phyloP scores from a whole-genome alignment of 2,113 vertebrate species.

The Lepisosteus osseus region DNA sequence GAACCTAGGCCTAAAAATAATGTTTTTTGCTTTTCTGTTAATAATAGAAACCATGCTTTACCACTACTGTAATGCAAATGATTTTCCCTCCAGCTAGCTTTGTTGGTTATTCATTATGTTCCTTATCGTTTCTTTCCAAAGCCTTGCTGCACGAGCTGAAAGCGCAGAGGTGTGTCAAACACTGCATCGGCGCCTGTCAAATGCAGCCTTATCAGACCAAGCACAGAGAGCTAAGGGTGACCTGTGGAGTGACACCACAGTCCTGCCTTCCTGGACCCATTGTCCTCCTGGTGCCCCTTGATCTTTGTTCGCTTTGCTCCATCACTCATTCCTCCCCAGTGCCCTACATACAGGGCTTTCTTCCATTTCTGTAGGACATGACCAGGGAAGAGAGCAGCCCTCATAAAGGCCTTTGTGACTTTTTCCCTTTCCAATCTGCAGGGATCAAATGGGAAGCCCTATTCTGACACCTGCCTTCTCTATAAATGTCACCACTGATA shows the following conservation, averaged over 20 bases:
- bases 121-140: slow-evolving; percentile 69
- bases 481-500: slow-evolving; percentile 64
- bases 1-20: too few relatives aligned
- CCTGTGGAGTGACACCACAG: slow-evolving; percentile 66
- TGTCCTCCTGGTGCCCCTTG: slow-evolving; percentile 38
- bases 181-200: slow-evolving; percentile 67
- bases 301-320: slow-evolving; percentile 59
- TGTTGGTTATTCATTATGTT: slow-evolving; percentile 73
- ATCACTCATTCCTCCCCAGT: slow-evolving; percentile 38
- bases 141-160: slow-evolving; percentile 30
- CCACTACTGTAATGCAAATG: slow-evolving; percentile 63
- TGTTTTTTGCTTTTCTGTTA: background rate
- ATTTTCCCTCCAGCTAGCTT: slow-evolving; percentile 67
- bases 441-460: slow-evolving; percentile 46
- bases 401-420: slow-evolving; percentile 31
- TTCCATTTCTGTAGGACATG: slow-evolving; percentile 39
- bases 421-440: slow-evolving; percentile 31
- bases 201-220: slow-evolving; percentile 74
- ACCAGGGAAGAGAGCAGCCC: background rate
- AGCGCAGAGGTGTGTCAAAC: slow-evolving; percentile 50
- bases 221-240: slow-evolving; percentile 63
- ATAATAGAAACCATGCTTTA: slow-evolving; percentile 4
- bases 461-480: slow-evolving; percentile 43
- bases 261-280: slow-evolving; percentile 50
- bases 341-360: slow-evolving; percentile 30